phyloP scores from a whole-genome alignment of 2,888 invertebrate genomes.

The Melinopterus prodromus region DNA sequence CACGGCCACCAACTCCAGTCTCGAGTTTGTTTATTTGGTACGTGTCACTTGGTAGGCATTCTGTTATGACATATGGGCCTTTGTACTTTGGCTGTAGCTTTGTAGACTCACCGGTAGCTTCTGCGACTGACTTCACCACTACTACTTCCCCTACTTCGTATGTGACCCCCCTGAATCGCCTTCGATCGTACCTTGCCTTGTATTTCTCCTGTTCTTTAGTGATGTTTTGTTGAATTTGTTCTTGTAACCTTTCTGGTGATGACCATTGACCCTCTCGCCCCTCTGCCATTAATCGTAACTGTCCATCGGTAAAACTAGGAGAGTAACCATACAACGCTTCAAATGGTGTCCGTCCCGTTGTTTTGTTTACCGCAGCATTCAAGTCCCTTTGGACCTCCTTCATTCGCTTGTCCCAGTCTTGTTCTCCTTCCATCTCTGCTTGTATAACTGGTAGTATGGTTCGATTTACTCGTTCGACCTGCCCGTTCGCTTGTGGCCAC shows the following conservation, averaged over 20 bases:
- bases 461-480: constrained; percentile 8
- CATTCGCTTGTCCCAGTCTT: constrained; percentile 37
- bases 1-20: too few species aligned
- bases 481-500: constrained; percentile 4
- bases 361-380: constrained; percentile 46
- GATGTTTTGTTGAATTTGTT: too few species aligned
- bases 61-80: constrained; percentile 10
- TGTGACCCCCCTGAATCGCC: too few species aligned
- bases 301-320: constrained; percentile 43
- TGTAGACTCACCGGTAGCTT: constrained; percentile 13
- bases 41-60: constrained; percentile 15
- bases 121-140: not conserved
- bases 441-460: constrained; percentile 15
- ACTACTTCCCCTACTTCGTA: constrained; percentile 19
- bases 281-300: not conserved
- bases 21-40: constrained; percentile 8
- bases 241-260: too few species aligned
- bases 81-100: constrained; percentile 23
- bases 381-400: constrained; percentile 39
- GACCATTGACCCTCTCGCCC: not conserved
- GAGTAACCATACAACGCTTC: constrained; percentile 47
- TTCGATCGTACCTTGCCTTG: too few species aligned
- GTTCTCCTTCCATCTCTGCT: constrained; percentile 27
- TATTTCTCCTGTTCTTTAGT: too few species aligned
- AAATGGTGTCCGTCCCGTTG: constrained; percentile 48